Percentiles rank a stretch among this genome's conserved stretches.
phyloP scores from a whole-genome alignment of 2,888 invertebrate species.

The Drosophila cracens region DNA sequence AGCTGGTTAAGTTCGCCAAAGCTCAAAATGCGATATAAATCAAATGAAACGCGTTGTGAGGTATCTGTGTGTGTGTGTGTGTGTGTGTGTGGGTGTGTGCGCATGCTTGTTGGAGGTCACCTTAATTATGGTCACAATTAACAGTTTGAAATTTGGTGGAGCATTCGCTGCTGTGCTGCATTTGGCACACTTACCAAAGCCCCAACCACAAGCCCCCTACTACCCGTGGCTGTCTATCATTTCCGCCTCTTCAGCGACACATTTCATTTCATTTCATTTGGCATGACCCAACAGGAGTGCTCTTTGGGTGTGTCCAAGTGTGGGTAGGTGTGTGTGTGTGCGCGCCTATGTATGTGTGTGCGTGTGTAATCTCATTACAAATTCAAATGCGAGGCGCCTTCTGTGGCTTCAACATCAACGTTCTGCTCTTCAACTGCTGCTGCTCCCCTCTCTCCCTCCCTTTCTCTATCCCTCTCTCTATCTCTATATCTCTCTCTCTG shows the following conservation, averaged over 20 bases:
- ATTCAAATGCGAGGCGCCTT: constrained; percentile 69
- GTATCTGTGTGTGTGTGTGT: not conserved
- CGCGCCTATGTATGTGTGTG: constrained; percentile 10
- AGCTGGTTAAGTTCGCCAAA: not conserved
- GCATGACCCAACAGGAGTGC: constrained; percentile 38
- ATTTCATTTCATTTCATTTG: constrained; percentile 66
- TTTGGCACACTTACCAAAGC: constrained; percentile 48
- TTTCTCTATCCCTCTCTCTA: not conserved
- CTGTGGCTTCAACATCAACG: constrained; percentile 44
- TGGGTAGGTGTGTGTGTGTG: not conserved
- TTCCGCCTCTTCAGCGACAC: constrained; percentile 37
- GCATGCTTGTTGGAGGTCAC: constrained; percentile 60
- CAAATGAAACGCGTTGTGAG: constrained; percentile 40
- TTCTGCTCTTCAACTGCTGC: constrained; percentile 27
- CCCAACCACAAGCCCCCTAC: not conserved
- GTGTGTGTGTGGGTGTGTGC: constrained; percentile 12
- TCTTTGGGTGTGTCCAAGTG: constrained; percentile 1
- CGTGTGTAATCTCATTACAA: constrained; percentile 78
- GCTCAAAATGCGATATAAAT: constrained; percentile 9
- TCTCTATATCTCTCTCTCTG: not conserved
- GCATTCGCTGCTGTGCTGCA: constrained; percentile 31
- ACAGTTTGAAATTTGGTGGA: constrained; percentile 61
- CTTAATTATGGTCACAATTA: constrained; percentile 78
- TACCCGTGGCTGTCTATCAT: not conserved
- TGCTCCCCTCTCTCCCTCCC: not conserved